Evolutionary conservation across 2,113 vertebrate species (phyloP).

Genomic region (Lophura nycthemera): DNA sequence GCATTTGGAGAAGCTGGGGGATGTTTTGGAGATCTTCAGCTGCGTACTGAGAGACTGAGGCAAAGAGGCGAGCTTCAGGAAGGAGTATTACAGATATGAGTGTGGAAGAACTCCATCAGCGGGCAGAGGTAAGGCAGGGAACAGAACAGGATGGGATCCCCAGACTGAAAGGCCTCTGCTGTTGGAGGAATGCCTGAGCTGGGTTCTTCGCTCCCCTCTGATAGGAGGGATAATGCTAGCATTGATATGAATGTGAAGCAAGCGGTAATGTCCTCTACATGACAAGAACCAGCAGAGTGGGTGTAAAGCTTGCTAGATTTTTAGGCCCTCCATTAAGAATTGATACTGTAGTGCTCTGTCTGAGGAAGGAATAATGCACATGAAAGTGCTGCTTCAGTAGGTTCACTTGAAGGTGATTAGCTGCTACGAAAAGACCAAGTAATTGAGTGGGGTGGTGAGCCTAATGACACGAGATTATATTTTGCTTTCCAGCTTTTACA

Average conservation of each 20-base stretch:
- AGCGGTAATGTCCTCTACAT: conserved; percentile 7
- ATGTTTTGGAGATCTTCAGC: conserved; percentile 29
- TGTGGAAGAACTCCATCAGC: neutral
- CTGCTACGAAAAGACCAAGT: neutral
- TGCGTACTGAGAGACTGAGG: neutral
- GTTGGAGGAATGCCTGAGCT: neutral
- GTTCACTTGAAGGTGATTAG: neutral
- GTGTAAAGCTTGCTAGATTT: neutral
- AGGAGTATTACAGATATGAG: neutral
- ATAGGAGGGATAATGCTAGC: neutral
- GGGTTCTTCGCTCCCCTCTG: neutral
- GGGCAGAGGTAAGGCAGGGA: neutral
- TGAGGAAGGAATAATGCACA: neutral
- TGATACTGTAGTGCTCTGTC: neutral
- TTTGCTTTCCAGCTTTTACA: neutral
- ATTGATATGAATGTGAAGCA: conserved; percentile 17
- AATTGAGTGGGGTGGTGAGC: neutral
- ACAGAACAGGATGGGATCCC: neutral
- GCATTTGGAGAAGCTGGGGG: conserved; percentile 66
- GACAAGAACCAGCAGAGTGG: conserved; percentile 31
- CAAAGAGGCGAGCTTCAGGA: neutral
- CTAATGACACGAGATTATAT: neutral
- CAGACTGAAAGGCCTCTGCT: neutral
- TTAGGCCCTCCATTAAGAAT: neutral
- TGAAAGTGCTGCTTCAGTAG: neutral